Evolutionary conservation across 2,113 vertebrate genomes (phyloP).

Genomic region (Poecile atricapillus): DNA sequence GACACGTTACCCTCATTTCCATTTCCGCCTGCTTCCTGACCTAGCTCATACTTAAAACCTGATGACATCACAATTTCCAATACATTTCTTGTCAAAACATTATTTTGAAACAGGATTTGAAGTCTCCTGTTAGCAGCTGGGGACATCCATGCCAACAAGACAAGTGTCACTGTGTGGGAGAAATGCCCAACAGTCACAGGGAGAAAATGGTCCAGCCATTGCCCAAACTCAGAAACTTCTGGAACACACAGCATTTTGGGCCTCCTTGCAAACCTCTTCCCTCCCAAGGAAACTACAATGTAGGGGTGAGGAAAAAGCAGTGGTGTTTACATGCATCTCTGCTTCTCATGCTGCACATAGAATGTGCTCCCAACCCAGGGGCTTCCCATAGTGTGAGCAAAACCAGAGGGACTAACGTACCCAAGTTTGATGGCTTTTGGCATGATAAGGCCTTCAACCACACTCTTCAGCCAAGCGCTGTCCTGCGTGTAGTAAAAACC

Average conservation of each 20-base stretch:
- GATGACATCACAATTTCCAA: neutral
- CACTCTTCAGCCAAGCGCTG: neutral
- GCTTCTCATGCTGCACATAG: rapidly evolving
- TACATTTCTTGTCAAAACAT: neutral
- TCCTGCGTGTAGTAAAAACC: rapidly evolving
- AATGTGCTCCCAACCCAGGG: neutral
- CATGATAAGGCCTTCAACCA: neutral
- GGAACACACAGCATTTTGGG: neutral
- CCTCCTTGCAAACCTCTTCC: neutral
- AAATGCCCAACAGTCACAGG: neutral
- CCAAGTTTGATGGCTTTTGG: neutral
- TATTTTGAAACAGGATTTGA: neutral
- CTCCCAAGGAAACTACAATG: neutral
- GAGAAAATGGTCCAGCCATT: neutral
- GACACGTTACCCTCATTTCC: neutral
- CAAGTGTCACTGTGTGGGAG: neutral
- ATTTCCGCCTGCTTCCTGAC: neutral
- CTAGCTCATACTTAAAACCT: neutral
- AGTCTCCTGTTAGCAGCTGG: neutral
- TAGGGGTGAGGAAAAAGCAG: neutral
- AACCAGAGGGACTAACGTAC: neutral
- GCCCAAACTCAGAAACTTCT: neutral
- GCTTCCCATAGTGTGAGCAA: neutral
- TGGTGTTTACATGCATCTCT: neutral
- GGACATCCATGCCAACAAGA: neutral